Evolutionary conservation across 2,797 vertebrate genomes (phyloP), one percentile per base, ranked within the genome.

Genomic region (Tauraco hartlaubi): DNA sequence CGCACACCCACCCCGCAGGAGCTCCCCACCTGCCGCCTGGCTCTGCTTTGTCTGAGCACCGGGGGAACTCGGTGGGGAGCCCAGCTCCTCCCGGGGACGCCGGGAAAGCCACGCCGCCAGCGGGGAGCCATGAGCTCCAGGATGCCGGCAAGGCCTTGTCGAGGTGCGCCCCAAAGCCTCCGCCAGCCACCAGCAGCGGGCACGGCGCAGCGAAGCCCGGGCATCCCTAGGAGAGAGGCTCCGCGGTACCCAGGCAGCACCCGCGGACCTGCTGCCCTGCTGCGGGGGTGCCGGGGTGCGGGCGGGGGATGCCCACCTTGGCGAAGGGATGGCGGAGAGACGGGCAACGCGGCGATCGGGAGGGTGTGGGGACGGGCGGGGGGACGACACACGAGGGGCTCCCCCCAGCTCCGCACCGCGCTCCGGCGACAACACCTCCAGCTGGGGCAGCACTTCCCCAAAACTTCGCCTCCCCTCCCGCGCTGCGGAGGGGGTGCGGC

Each of bases 401-500:
- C 88, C 88, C 85, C 86, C 43, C 44, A 14, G 79, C 79, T 21
- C 66, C 28, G n/a, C 71, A 52, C 51, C 74, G 37, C 29, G 78
- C 78, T 82, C 78, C 69, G 64, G 54, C 82, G 86, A 90, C 85
- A 73, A 44, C 82, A 89, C 87, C 93, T 95, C 94, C 87, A 52
- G 93, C 93, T 49, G 90, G 78, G 85, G 78, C 84, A 84, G 66
- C 95, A 94, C 95, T 93, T 93, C 86, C 95, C 93, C 88, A 13
- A 90, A 96, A 96, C 91, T 94, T 94, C 93, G 71, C 88, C 91
- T 95, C 94, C 97, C 97, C 95, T 89, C 88, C 82, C 20, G 92
- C 76, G 85, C 90, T 7, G 35, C 41, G 51, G 68, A n/a, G 26
- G 81, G 79, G 28, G 92, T 79, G 14, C 43, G 7, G 82, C 75